A percentile compares a stretch with the other conserved stretches of the same genome.
phyloP scores from a whole-genome alignment of 2,888 invertebrate species.

The Drosophila macrospina region DNA sequence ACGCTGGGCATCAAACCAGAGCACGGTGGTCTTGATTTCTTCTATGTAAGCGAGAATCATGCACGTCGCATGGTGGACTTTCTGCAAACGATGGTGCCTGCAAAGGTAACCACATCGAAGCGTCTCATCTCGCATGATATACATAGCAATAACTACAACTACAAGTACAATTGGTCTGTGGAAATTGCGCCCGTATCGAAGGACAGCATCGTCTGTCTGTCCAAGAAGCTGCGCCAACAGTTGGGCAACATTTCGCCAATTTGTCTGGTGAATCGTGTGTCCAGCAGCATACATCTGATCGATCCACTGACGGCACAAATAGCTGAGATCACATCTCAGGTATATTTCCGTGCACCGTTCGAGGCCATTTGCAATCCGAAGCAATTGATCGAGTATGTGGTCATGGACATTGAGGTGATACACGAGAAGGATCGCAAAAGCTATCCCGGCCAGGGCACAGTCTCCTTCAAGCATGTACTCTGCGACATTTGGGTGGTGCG shows the following conservation, averaged over 20 bases:
- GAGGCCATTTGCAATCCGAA: conserved; percentile 95
- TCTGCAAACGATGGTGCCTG: conserved; percentile 93
- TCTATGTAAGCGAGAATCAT: conserved; percentile 94
- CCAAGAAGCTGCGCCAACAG: conserved; percentile 93
- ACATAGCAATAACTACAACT: conserved; percentile 98
- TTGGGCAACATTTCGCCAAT: conserved; percentile 95
- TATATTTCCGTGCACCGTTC: conserved; percentile 95
- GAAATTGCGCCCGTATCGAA: conserved; percentile 99
- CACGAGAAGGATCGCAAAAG: conserved; percentile 89
- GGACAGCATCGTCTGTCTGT: conserved; percentile 95
- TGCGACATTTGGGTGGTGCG: conserved; percentile 98
- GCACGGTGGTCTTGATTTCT: conserved; percentile 97
- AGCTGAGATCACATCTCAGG: conserved; percentile 92
- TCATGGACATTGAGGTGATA: conserved; percentile 94
- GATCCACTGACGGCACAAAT: conserved; percentile 96
- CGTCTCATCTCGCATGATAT: conserved; percentile 98
- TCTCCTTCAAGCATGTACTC: conserved; percentile 94
- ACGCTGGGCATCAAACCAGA: conserved; percentile 95
- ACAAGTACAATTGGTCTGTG: conserved; percentile 97
- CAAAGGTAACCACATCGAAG: conserved; percentile 95
- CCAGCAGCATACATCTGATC: conserved; percentile 95
- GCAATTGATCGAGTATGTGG: conserved; percentile 95
- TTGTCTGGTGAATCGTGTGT: conserved; percentile 94
- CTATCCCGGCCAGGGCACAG: conserved; percentile 94
- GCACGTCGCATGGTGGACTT: conserved; percentile 99